Evolutionary conservation across 2,888 invertebrate genomes (phyloP), one percentile per base, ranked within the genome.

Genomic region (Polyploca ridens): DNA sequence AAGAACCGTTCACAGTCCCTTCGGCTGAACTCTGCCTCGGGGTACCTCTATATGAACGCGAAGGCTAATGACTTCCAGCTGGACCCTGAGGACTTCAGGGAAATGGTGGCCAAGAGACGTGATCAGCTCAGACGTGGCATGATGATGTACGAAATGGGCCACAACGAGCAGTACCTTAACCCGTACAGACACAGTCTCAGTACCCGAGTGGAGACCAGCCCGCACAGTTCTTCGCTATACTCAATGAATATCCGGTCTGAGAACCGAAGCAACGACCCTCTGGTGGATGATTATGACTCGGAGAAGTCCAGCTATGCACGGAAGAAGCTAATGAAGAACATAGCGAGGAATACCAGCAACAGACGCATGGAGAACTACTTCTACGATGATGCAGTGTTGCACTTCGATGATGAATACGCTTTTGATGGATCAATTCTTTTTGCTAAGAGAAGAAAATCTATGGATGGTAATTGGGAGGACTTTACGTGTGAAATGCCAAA

Each of bases 31-130:
- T 94, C 94, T 0, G 94, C 94, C 0, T 94, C 94, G 0, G 94
- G 94, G 0, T 92, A 94, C 71, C 78, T 94, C 1, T 94, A 93
- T 70, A 94, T 94, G 94, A 94, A 94, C 82, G 94, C 94, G 0
- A 91, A 86, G 63, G 79, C 87, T 3, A 93, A 93, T 74, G 94
- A 94, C 62, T 94, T 94, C 79, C 90, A 93, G 76, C 71, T 94
- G 57, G 93, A 94, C 62, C 90, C 94, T 0, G 91, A 93, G 16
- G 94, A 94, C 64, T 93, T 94, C 68, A 86, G 90, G 62, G 94
- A 94, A 64, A 88, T 94, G 33, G 91, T 94, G 1, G 86, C 93
- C 0, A 93, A 93, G 62, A 72, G 94, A 64, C 83, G 93, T 0
- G 92, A 93, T 61, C 94, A 94, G 49, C 78, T 94, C 0, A 82